Evolutionary conservation across 2,113 vertebrate species (phyloP), one percentile per base, ranked within the genome.

Genomic region (Arenaria interpres): DNA sequence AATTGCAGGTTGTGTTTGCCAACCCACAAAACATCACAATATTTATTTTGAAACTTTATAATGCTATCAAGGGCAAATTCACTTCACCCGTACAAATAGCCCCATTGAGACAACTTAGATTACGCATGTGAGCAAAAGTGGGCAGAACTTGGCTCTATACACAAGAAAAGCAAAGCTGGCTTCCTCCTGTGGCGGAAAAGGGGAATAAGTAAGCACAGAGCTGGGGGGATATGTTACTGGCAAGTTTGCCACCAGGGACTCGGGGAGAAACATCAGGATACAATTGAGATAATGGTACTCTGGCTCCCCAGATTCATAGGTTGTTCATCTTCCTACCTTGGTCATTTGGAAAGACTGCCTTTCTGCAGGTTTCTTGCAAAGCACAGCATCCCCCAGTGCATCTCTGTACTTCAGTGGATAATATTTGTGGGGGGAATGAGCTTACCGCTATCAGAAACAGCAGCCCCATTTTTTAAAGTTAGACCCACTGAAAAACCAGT

Each of bases 21-120:
- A 89, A 14, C 80, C 73, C 69, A 73, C 80, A 66, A 28, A 95
- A 76, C n/a, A 89, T 85, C 74, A 73, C 62, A 92, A 51, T 94
- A 91, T 94, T 92, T 92, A 64, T 91, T 96, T 72, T 89, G 71
- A 92, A 96, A 94, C 80, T 93, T 95, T 75, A 33, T 72, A 45
- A 72, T 50, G n/a, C 69, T 85, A 79, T 85, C 80, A 85, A 93
- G 86, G 77, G 73, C 74, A 89, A 92, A 95, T 92, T 95, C 80
- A 54, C 73, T 93, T 90, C 78, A 53, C 85, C 75, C 14, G 4
- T 72, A 64, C 86, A 94, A 95, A 90, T 68, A 66, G 88, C 75
- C 51, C 90, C 22, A 0, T 60, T 0, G 68, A 76, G 76, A 75
- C 62, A 87, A 82, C 80, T 79, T 78, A 43, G 83, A 76, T 85